These are phyloP conservation scores for Aphelocoma coerulescens DNA, from an alignment of 2,113 vertebrate species.

Conservation along the genomic window DNA sequence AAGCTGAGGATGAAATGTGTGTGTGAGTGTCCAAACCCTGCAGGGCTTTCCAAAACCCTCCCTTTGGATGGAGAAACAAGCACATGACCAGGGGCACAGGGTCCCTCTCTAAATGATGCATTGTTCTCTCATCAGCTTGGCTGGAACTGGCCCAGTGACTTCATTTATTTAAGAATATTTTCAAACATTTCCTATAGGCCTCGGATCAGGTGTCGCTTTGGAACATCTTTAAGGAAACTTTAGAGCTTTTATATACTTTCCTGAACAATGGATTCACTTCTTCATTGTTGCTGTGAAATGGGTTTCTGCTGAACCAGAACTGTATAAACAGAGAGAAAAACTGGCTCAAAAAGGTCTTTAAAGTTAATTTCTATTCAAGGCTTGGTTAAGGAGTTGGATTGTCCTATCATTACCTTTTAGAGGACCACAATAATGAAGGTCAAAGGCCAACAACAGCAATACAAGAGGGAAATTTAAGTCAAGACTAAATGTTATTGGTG, in stretches of 20 bases:
- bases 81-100: not conserved
- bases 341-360: not conserved
- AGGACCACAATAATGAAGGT: not conserved
- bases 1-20: not conserved
- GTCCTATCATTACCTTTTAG: not conserved
- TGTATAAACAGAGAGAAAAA: not conserved
- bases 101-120: not conserved
- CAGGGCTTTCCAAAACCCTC: not conserved
- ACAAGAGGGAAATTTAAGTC: not conserved
- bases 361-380: not conserved
- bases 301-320: not conserved
- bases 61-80: not conserved
- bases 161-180: not conserved
- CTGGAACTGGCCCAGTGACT: not conserved
- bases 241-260: not conserved
- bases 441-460: not conserved
- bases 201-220: not conserved
- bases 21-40: not conserved
- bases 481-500: not conserved
- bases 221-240: constrained; percentile 27
- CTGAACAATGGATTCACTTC: not conserved
- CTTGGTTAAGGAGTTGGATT: not conserved
- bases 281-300: not conserved
- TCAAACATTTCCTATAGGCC: not conserved
- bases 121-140: constrained; percentile 33